Percentiles rank a stretch among this genome's conserved stretches.
Conservation (phyloP, 2,888 invertebrate genomes). For the Sericinus montela region DNA sequence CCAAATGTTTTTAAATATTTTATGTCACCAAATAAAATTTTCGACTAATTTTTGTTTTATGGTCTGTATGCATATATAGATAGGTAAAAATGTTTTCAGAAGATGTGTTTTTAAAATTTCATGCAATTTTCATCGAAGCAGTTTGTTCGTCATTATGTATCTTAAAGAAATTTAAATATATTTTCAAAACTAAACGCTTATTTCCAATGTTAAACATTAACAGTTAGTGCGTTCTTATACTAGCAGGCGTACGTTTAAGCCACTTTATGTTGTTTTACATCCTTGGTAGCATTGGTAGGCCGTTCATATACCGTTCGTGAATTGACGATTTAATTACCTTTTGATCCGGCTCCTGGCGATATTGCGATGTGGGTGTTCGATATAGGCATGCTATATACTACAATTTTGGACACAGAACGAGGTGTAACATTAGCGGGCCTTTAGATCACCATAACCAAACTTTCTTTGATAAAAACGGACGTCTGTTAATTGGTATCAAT, state of each 20-base stretch:
- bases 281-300: conserved; percentile 50
- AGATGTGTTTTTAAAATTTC: no score
- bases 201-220: no score
- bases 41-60: no score
- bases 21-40: no score
- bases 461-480: conserved; percentile 34
- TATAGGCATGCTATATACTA: conserved; percentile 60
- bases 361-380: conserved; percentile 76
- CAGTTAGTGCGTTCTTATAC: background rate
- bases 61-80: no score
- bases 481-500: conserved; percentile 10
- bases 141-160: no score
- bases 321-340: conserved; percentile 76
- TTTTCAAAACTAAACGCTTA: no score
- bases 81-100: no score
- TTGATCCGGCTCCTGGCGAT: conserved; percentile 66
- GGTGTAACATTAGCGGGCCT: conserved; percentile 47
- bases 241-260: conserved; percentile 5
- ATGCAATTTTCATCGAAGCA: no score
- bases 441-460: conserved; percentile 41
- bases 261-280: conserved; percentile 38
- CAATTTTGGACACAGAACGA: conserved; percentile 36
- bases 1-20: no score
- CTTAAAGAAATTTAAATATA: no score
- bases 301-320: conserved; percentile 69